phyloP scores from a whole-genome alignment of 2,888 invertebrate genomes.

The Cryptocheilus praepositus region DNA sequence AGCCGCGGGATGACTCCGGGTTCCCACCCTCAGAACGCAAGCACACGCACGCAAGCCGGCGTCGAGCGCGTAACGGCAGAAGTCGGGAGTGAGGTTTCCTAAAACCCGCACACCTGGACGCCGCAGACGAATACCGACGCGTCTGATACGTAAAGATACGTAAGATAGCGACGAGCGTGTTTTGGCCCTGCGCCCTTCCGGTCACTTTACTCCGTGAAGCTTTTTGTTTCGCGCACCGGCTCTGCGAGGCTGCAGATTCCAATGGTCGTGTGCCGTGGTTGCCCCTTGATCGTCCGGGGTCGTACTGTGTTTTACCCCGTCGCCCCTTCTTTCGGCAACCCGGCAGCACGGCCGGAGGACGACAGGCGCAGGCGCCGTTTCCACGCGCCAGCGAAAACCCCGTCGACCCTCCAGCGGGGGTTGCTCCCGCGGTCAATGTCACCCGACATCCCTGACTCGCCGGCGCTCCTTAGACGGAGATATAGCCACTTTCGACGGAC shows the following conservation, averaged over 20 bases:
- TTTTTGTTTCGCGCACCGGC: constrained; percentile 2
- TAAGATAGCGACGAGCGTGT: too few relatives aligned
- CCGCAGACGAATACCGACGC: too few relatives aligned
- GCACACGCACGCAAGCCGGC: too few relatives aligned
- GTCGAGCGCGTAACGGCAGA: too few relatives aligned
- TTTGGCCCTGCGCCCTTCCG: too few relatives aligned
- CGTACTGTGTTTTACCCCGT: constrained; percentile 68
- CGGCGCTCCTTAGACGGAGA: constrained; percentile 48
- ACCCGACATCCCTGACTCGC: constrained; percentile 60
- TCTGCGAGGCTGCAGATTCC: neutral
- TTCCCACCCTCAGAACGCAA: too few relatives aligned
- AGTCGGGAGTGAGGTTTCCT: too few relatives aligned
- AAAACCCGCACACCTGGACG: too few relatives aligned
- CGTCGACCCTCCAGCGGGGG: constrained; percentile 39
- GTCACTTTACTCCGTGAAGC: neutral
- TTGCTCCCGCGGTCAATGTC: constrained; percentile 67
- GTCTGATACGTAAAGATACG: too few relatives aligned
- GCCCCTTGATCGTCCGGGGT: constrained; percentile 67
- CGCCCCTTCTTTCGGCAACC: constrained; percentile 58
- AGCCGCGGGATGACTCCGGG: too few relatives aligned
- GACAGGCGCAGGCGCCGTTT: constrained; percentile 56
- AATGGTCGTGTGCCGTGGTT: constrained; percentile 40
- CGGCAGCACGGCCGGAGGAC: constrained; percentile 43
- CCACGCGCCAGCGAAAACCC: constrained; percentile 58
- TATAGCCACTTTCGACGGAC: constrained; percentile 50